Percentiles rank a stretch among this genome's conserved stretches.
These are phyloP conservation scores for Galerucella calmariensis DNA, from an alignment of 2,888 invertebrate genomes.

Conservation along the genomic window DNA sequence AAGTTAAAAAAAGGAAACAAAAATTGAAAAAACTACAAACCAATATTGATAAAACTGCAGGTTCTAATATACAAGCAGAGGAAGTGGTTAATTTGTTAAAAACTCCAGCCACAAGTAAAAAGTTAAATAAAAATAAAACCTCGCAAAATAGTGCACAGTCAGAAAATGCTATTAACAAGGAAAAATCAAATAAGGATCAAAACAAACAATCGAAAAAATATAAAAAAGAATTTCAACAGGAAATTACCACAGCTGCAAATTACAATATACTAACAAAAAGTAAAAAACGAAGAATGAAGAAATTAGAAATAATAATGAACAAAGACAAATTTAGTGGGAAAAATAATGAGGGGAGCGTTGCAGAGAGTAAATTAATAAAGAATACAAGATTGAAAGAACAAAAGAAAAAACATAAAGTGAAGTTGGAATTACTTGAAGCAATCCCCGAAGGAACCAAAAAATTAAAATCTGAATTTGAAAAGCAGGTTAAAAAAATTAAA, in stretches of 20 bases:
- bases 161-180: neutral
- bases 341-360: neutral
- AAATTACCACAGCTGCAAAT: neutral
- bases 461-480: constrained; percentile 2
- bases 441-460: neutral
- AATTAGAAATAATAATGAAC: neutral
- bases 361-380: too few species aligned
- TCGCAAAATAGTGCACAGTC: neutral
- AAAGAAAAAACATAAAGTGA: constrained; percentile 5
- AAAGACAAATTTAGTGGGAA: neutral
- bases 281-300: constrained; percentile 20
- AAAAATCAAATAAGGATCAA: neutral
- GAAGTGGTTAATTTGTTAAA: constrained; percentile 9
- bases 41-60: neutral
- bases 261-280: constrained; percentile 3
- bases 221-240: neutral
- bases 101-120: neutral
- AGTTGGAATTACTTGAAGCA: neutral
- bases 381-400: neutral
- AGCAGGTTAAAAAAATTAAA: constrained; percentile 1
- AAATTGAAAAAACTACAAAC: constrained; percentile 10
- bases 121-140: neutral
- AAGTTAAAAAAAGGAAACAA: constrained; percentile 18
- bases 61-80: neutral
- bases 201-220: neutral